Conservation (phyloP, 2,113 vertebrate species). For the Gasterosteus aculeatus region DNA sequence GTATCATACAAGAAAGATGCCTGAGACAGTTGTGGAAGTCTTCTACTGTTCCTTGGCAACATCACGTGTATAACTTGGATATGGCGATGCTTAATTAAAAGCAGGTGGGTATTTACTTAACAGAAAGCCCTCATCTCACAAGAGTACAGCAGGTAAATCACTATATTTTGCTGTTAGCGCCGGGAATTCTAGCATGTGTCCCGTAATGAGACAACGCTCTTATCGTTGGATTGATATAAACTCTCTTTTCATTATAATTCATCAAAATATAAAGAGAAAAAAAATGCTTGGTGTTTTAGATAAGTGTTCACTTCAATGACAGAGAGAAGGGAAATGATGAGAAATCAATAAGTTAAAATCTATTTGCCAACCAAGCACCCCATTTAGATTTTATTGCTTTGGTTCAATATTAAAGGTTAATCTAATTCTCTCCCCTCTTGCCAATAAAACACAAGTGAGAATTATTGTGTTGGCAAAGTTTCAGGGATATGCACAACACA, state of each 20-base stretch:
- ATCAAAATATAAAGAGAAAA: constrained; percentile 45
- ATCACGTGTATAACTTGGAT: not conserved
- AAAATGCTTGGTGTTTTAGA: constrained; percentile 21
- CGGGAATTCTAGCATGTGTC: constrained; percentile 36
- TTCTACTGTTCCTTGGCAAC: not conserved
- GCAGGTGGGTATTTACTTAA: constrained; percentile 5
- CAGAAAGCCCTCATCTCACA: constrained; percentile 18
- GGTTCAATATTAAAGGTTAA: constrained; percentile 80
- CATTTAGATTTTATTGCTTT: constrained; percentile 74
- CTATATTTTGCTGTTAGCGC: constrained; percentile 33
- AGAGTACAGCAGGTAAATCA: constrained; percentile 38
- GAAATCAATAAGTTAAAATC: constrained; percentile 74
- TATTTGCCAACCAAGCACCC: constrained; percentile 63
- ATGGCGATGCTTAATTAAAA: not conserved
- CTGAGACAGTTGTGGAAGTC: not conserved
- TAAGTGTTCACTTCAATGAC: constrained; percentile 39
- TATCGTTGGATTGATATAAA: constrained; percentile 43
- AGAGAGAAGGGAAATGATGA: constrained; percentile 60
- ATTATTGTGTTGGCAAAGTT: constrained; percentile 75
- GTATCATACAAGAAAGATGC: not conserved
- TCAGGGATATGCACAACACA: constrained; percentile 67
- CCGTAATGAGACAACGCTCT: constrained; percentile 54
- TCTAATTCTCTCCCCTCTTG: constrained; percentile 70
- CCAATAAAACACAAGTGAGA: constrained; percentile 74
- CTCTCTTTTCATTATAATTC: constrained; percentile 39